Evolutionary conservation across 1,140 invertebrate species (phyloP).

Genomic region (Zaprionus capensis): DNA sequence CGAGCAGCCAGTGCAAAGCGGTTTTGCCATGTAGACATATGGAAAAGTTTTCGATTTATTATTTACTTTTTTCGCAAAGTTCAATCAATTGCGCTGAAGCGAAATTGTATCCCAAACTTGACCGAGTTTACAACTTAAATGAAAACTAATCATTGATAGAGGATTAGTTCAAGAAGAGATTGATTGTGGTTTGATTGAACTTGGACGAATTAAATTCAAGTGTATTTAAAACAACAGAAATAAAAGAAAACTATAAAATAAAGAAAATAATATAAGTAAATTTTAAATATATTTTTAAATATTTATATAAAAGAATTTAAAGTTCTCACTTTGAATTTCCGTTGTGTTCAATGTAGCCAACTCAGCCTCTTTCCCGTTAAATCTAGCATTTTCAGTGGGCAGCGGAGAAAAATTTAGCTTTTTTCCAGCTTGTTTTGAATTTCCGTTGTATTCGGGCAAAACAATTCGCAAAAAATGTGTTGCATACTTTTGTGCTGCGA

Average conservation of each 20-base stretch:
- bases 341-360: neutral
- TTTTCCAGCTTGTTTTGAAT: neutral
- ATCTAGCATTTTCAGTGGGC: too few relatives aligned
- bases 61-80: slow-evolving; percentile 24
- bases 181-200: slow-evolving; percentile 26
- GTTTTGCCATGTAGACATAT: slow-evolving; percentile 47
- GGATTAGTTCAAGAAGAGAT: slow-evolving; percentile 62
- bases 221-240: neutral
- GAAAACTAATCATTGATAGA: slow-evolving; percentile 19
- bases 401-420: too few relatives aligned
- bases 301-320: too few relatives aligned
- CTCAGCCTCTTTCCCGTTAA: neutral
- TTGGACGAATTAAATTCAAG: slow-evolving; percentile 12
- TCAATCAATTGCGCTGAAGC: slow-evolving; percentile 28
- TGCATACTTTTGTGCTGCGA: slow-evolving; percentile 35
- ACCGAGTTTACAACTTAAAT: slow-evolving; percentile 48
- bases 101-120: slow-evolving; percentile 58
- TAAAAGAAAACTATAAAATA: neutral
- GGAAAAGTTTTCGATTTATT: slow-evolving; percentile 56
- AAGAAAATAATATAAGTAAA: neutral
- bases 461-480: neutral
- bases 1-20: slow-evolving; percentile 57
- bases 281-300: too few relatives aligned
- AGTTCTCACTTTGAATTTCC: neutral
- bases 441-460: neutral